Percentiles rank a stretch among this genome's conserved stretches.
Evolutionary conservation across 2,888 invertebrate species (phyloP).

Genomic region (Lasiommata megera): DNA sequence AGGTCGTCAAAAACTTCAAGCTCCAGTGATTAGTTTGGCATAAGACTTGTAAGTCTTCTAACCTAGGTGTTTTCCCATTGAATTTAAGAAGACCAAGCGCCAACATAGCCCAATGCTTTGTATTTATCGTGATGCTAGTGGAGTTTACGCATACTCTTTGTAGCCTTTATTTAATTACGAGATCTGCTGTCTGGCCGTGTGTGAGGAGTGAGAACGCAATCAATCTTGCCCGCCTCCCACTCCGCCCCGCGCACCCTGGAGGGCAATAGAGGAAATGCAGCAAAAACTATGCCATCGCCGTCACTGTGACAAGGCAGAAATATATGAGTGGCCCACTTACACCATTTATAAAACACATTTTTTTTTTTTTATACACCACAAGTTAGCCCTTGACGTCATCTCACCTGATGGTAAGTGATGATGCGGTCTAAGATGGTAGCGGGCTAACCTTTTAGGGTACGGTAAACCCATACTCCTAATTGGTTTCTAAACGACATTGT

Average conservation of each 20-base stretch:
- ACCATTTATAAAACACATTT: not conserved
- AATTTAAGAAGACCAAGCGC: no score
- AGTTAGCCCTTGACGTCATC: no score
- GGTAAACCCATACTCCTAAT: no score
- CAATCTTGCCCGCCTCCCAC: constrained; percentile 5
- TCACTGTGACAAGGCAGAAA: not conserved
- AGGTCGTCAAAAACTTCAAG: no score
- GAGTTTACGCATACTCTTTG: not conserved
- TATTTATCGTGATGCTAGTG: no score
- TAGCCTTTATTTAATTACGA: constrained; percentile 11
- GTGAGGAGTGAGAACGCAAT: not conserved
- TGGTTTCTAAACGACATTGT: not conserved
- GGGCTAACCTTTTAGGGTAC: no score
- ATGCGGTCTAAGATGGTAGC: no score
- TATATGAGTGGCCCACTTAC: constrained; percentile 2
- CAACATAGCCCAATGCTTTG: no score
- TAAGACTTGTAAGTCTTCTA: no score
- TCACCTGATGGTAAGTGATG: no score
- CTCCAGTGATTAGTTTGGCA: no score
- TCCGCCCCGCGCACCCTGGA: not conserved
- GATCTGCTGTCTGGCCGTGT: constrained; percentile 1
- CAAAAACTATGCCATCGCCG: constrained; percentile 1
- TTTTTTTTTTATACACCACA: not conserved
- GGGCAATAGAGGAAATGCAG: constrained; percentile 9
- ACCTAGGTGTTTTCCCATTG: no score